A percentile compares a stretch with the other conserved stretches of the same genome.
phyloP scores from a whole-genome alignment of 1,140 invertebrate species.

The Lutraria rhynchaena region DNA sequence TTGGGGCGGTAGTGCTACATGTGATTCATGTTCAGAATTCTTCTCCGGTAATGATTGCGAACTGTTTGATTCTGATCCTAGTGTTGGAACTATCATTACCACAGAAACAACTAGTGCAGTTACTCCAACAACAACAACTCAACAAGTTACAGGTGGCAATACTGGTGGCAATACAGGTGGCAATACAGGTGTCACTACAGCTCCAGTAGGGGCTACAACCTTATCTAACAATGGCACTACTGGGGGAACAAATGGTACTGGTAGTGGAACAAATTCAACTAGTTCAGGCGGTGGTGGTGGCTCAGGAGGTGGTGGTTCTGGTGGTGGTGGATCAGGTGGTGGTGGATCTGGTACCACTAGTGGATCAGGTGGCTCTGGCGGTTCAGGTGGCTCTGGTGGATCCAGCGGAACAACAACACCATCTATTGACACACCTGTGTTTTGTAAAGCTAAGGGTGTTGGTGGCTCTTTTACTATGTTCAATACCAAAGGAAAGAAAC shows the following conservation, averaged over 20 bases:
- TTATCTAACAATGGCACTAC: background rate
- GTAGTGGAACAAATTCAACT: background rate
- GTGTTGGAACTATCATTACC: slow-evolving; percentile 10
- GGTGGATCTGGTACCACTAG: background rate
- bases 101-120: background rate
- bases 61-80: slow-evolving; percentile 29
- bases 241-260: background rate
- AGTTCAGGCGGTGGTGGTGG: background rate
- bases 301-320: background rate
- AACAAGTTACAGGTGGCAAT: background rate
- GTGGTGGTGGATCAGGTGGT: background rate
- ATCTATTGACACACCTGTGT: background rate
- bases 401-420: slow-evolving; percentile 3
- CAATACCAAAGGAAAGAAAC: slow-evolving; percentile 32
- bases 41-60: slow-evolving; percentile 43
- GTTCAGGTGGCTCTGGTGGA: background rate
- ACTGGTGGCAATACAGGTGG: background rate
- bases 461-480: slow-evolving; percentile 42
- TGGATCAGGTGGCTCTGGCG: background rate
- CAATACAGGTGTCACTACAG: background rate
- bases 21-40: slow-evolving; percentile 30
- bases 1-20: slow-evolving; percentile 33
- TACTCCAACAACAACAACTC: background rate
- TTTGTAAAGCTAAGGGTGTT: slow-evolving; percentile 28
- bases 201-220: background rate